Conservation (phyloP, 2,888 invertebrate genomes). For the Dexiosoma caninum region DNA sequence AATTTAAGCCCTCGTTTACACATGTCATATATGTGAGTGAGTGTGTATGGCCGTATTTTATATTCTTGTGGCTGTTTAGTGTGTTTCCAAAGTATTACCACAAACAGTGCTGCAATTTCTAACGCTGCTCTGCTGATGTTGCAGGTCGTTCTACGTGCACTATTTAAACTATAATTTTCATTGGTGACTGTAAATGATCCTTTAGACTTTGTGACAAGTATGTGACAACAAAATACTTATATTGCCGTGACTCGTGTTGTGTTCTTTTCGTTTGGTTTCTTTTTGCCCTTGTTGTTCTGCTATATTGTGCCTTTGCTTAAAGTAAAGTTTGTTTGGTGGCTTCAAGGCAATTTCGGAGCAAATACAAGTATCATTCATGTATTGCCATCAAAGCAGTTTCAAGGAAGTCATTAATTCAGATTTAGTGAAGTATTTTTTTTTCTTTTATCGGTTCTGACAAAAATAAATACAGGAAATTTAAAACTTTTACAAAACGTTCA, state of each 20-base stretch:
- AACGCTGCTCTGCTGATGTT: slow-evolving; percentile 22
- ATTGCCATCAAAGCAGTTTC: not conserved
- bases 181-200: slow-evolving; percentile 60
- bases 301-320: slow-evolving; percentile 4
- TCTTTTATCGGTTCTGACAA: not conserved
- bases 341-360: slow-evolving; percentile 18
- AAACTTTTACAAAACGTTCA: not conserved
- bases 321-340: slow-evolving; percentile 33
- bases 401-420: slow-evolving; percentile 49
- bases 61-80: slow-evolving; percentile 35
- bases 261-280: not conserved
- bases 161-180: slow-evolving; percentile 52
- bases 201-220: slow-evolving; percentile 58
- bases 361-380: not conserved
- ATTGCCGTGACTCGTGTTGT: slow-evolving; percentile 19
- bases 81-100: slow-evolving; percentile 26
- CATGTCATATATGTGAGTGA: not conserved
- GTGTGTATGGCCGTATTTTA: slow-evolving; percentile 23
- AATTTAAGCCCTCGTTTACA: slow-evolving; percentile 1
- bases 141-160: not conserved
- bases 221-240: slow-evolving; percentile 59
- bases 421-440: slow-evolving; percentile 24
- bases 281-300: not conserved
- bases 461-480: slow-evolving; percentile 26
- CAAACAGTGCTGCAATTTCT: slow-evolving; percentile 8